Evolutionary conservation across 2,113 vertebrate species (phyloP), one percentile per base, ranked within the genome.

Genomic region (Ammodytes marinus): DNA sequence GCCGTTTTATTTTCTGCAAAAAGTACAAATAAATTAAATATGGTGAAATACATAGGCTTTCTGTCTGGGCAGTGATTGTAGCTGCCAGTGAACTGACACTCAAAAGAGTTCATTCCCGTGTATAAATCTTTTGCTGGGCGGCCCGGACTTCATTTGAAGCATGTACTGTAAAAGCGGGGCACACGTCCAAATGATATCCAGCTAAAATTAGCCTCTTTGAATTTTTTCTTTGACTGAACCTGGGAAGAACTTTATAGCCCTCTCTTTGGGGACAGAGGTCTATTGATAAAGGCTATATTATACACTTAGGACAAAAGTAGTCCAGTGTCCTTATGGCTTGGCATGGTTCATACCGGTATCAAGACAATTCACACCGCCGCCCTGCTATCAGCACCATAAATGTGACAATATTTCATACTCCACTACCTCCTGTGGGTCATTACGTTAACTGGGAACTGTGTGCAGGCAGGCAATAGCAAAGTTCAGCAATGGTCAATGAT

Each of bases 401-500:
- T 54, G 68, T 46, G 77, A 74, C 65, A 75, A 68, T 79, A 87
- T 85, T 70, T 86, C 79, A 81, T 61, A 60, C 61, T 61, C 57
- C 43, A 50, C 80, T 52, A 64, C 59, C 63, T 79, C 50, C 43
- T 68, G 82, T 66, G 61, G 69, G 77, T 49, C 42, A 39, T 80
- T 72, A 69, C 66, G 57, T 54, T 68, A 71, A 77, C 86, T 59
- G 58, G 79, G 43, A 89, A 83, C 84, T 67, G n/a, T n/a, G n/a
- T n/a, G n/a, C n/a, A n/a, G n/a, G n/a, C 46, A 45, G 57, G 54
- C 17, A 66, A 91, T 91, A 83, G 82, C 91, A 94, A 95, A 93
- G 94, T 94, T 94, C 93, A 94, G 75, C 79, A 57, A 69, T 72
- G 66, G 91, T 90, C 87, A 93, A 92, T 92, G 91, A 94, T 94